Conservation (phyloP, 2,113 vertebrate genomes). For the Neofelis nebulosa region DNA sequence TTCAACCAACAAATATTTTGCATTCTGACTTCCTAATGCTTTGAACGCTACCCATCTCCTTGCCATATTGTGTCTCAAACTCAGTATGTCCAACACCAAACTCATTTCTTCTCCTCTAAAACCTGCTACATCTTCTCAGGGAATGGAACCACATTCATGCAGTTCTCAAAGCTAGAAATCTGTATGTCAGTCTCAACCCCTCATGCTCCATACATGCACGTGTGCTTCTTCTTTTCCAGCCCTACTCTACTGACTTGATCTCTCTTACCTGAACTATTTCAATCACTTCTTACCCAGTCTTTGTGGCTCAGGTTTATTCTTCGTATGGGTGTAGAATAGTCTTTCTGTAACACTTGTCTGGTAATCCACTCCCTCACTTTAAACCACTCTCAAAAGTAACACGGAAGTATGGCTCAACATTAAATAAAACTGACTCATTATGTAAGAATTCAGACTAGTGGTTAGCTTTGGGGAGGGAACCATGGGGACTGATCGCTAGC, state of each 20-base stretch:
- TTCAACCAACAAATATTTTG: background rate
- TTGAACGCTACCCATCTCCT: background rate
- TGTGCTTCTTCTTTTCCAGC: background rate
- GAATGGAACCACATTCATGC: background rate
- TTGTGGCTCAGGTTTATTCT: background rate
- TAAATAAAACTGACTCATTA: background rate
- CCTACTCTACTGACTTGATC: accelerated
- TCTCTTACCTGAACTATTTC: background rate
- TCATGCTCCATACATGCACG: accelerated
- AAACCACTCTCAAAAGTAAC: background rate
- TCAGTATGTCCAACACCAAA: background rate
- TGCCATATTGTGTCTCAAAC: background rate
- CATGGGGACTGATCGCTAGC: background rate
- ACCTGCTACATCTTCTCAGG: background rate
- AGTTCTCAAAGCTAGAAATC: background rate
- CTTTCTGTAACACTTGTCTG: background rate
- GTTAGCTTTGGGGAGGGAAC: background rate
- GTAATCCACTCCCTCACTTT: background rate
- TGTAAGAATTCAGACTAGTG: background rate
- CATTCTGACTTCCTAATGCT: background rate
- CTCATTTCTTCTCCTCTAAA: background rate
- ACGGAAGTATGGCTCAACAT: background rate
- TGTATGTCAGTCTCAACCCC: accelerated
- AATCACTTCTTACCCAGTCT: background rate
- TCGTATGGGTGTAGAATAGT: background rate